Percentiles rank a stretch among this genome's conserved stretches.
Conservation (phyloP, 2,888 invertebrate species). For the Phortica okadai region DNA sequence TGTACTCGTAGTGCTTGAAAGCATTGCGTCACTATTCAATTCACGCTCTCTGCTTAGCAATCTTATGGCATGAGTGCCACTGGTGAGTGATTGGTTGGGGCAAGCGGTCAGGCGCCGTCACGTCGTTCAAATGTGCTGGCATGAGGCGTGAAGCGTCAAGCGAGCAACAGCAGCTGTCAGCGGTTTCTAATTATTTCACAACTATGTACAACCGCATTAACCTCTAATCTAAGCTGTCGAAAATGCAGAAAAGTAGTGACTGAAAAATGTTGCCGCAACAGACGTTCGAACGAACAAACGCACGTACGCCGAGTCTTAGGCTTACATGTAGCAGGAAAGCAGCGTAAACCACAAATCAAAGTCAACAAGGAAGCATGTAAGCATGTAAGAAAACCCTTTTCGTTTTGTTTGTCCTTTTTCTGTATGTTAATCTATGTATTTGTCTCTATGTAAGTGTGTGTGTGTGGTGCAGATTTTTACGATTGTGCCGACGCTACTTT, state of each 20-base stretch:
- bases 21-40: not conserved
- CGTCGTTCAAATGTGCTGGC: not conserved
- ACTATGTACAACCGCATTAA: slow-evolving; percentile 37
- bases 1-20: not conserved
- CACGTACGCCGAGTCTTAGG: not conserved
- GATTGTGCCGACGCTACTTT: not conserved
- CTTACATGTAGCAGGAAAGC: not conserved
- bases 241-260: slow-evolving; percentile 21
- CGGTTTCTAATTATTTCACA: slow-evolving; percentile 56
- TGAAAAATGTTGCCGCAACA: slow-evolving; percentile 17
- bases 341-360: slow-evolving; percentile 23
- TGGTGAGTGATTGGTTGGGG: not conserved
- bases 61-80: not conserved
- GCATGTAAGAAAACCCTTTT: slow-evolving; percentile 1
- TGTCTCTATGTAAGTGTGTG: not conserved
- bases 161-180: slow-evolving; percentile 49
- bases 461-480: not conserved
- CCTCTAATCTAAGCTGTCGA: slow-evolving; percentile 28
- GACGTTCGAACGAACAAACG: not conserved
- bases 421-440: not conserved
- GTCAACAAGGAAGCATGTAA: slow-evolving; percentile 8
- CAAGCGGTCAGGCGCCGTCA: not conserved
- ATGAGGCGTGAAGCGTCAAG: not conserved
- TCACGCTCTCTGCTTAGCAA: not conserved
- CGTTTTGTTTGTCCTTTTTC: slow-evolving; percentile 1